Base-by-base conservation (phyloP, 2,888 invertebrate species). In the Poecilobothrus nobilitatus region DNA sequence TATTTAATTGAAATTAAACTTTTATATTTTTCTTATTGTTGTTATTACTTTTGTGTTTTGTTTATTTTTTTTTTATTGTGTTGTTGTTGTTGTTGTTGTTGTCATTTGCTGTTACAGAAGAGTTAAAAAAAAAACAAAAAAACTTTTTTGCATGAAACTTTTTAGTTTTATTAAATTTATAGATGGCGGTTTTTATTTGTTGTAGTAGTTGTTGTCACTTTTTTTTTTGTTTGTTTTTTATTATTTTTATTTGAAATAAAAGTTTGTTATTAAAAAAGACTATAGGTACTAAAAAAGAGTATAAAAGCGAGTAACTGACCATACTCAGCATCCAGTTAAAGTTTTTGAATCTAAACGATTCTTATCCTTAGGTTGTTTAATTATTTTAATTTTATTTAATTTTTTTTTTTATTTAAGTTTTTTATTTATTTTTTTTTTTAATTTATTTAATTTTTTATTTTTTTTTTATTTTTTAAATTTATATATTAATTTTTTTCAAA, bases 341-440 rank as follows among this genome's bases (percentile, higher is more conserved):
- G 80, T 80, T 80, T 80, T 81, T 80, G 81, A 82, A 81, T 81
- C 81, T 78, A 74, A 74, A 76, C 77, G 81, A 77, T 81, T 81
- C 81, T 79, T 77, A 79, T 80, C 81, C 80, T 80, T 76, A 73
- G 66, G 68, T 68, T 63, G 70, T 68, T 71, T 70, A 70, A 69
- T 71, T 68, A 72, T 68, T 70, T 70, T 70, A 67, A 70, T 73
- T 74, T 69, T 68, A 71, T 67, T 73, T 77, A 73, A n/a, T n/a
- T n/a, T n/a, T n/a, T n/a, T 74, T 73, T 71, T 73, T 70, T 70
- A 80, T 78, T 65, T 84, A 89, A 89, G 80, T 88, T 85, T 62
- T 20, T 63, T 37, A 12, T 65, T 63, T 71, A 68, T 10, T 33
- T 15, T 63, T 37, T 62, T 20, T 68, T 62, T 34, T 27, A 27